Base-by-base conservation (phyloP, 2,888 invertebrate species). In the Agriopis leucophaearia region DNA sequence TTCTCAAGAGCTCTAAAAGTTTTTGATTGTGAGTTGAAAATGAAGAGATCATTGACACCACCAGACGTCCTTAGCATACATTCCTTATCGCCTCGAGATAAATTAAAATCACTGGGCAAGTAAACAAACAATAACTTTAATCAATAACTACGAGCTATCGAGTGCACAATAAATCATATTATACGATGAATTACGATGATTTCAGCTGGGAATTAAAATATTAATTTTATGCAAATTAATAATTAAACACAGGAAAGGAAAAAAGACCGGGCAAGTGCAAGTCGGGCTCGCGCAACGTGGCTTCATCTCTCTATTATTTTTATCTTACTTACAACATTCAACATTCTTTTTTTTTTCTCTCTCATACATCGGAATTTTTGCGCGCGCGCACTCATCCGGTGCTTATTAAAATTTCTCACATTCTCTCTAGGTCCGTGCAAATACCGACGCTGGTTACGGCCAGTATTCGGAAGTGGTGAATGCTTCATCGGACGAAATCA, bases 401-500 rank as follows among this genome's bases (percentile, higher is more conserved):
- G 27, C 5, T 27, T 27, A 27, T 27, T 27, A 27, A 38, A 38
- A 0, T 38, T 38, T 38, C 8, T 38, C 8, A n/a, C 15, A 15
- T 45, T 47, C 68, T 64, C 71, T 71, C 27, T 84, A 97, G 96
- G 97, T 98, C 1, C 96, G 96, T 84, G 98, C 98, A 0, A 96
- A 95, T 79, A 98, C 97, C 0, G 95, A 95, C 61, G 96, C 96
- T 15, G 98, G 98, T 0, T 95, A 95, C 64, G 97, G 98, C 2
- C 94, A 95, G 8, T 95, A 95, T 69, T 96, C 97, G 0, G 94
- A 95, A 61, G 90, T 95, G 0, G 95, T 97, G 0, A 94, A 95
- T 47, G 84, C 86, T 8, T 88, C 88, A 0, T 96, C 98, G 0
- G 95, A 95, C 70, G 94, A 95, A 66, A 96, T 97, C 76, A 95